Base-by-base conservation (phyloP, 2,113 vertebrate genomes). In the Haplochromis burtoni region DNA sequence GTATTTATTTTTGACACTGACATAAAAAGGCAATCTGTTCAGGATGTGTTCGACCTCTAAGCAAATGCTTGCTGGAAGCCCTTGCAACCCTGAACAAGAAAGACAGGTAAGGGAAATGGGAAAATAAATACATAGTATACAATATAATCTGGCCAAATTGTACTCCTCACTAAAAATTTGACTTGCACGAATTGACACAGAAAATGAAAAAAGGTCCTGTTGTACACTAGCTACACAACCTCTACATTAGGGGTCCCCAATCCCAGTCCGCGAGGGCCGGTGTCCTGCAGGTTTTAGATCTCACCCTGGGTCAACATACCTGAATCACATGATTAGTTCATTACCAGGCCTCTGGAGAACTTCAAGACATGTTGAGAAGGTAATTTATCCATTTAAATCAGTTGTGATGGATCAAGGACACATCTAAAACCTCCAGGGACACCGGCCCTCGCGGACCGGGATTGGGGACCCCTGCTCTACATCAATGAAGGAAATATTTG, bases 161-260 rank as follows among this genome's bases (percentile, higher is more conserved):
- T 35, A 49, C 42, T 21, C 16, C 3, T 38, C 3, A 16, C 10
- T 16, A 16, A n/a, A 76, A 88, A 71, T 16, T 42, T 16, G 19
- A 86, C 29, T 5, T 86, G 29, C 21, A 38, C 33, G 33, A 13
- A 80, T 29, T 11, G 81, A 29, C 4, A 49, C 16, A 31, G 49
- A 83, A 81, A 88, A 80, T 49, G n/a, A 78, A 82, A 85, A 33
- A 82, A n/a, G 2, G 2, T n/a, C 26, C 13, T 71, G 40, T 71
- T 59, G 81, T 38, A 55, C 16, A 21, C 19, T 6, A 51, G 54
- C 24, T 7, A 10, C 17, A 26, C 59, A 85, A 83, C 68, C 31
- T 82, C 57, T 61, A 61, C 7, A 31, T 24, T 57, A 49, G 57
- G 26, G 57, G 26, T 59, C 57, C 14, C 8, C 55, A 59, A 31